Percentiles rank a stretch among this genome's conserved stretches.
Evolutionary conservation across 2,888 invertebrate genomes (phyloP).

Genomic region (Chouioia cunea): DNA sequence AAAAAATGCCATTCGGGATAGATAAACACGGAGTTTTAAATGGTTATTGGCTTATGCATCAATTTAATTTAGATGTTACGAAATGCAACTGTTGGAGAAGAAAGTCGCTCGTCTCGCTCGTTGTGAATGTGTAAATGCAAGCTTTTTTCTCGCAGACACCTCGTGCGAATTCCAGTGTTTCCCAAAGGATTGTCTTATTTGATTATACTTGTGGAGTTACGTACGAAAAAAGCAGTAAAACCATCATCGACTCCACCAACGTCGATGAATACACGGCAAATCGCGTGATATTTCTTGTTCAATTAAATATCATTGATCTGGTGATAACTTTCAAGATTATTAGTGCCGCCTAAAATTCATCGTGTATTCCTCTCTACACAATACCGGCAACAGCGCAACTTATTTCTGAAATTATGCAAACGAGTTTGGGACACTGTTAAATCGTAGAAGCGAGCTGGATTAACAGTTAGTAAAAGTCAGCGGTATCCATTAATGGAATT

Average conservation of each 20-base stretch:
- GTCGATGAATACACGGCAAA: not conserved
- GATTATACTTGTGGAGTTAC: too few relatives aligned
- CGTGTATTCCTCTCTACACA: not conserved
- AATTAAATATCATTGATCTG: not conserved
- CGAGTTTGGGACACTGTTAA: not conserved
- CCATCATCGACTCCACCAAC: slow-evolving; percentile 9
- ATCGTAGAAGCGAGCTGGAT: not conserved
- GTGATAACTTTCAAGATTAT: not conserved
- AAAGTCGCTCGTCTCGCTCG: too few relatives aligned
- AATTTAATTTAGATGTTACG: slow-evolving; percentile 21
- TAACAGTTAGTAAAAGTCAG: slow-evolving; percentile 18
- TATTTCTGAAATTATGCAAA: slow-evolving; percentile 28
- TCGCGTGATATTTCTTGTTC: not conserved
- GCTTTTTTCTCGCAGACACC: too few relatives aligned
- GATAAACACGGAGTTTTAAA: slow-evolving; percentile 31
- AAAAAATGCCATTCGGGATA: slow-evolving; percentile 33
- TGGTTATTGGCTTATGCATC: slow-evolving; percentile 26
- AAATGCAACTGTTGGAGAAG: too few relatives aligned
- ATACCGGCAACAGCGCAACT: too few relatives aligned
- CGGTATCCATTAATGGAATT: not conserved
- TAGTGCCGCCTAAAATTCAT: slow-evolving; percentile 4
- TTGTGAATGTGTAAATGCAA: too few relatives aligned
- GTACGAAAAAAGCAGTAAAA: not conserved
- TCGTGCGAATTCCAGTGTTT: too few relatives aligned
- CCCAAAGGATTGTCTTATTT: slow-evolving; percentile 1